phyloP scores from a whole-genome alignment of 2,797 vertebrate genomes.

The Enteromius fasciolatus region DNA sequence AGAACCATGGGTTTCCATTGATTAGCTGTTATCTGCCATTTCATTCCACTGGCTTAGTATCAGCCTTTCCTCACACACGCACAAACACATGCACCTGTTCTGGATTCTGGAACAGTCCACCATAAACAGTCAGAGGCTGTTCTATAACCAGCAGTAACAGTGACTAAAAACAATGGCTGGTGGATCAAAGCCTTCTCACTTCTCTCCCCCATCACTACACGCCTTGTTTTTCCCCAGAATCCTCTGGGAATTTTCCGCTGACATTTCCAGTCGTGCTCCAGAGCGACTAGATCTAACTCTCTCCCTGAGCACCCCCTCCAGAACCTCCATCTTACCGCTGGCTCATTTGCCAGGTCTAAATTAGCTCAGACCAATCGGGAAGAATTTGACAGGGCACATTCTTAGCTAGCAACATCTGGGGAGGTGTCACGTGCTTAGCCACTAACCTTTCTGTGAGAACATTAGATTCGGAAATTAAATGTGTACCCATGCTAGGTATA shows the following conservation, averaged over 20 bases:
- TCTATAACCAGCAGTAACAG: conserved; percentile 33
- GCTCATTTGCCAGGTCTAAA: conserved; percentile 48
- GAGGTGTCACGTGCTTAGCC: conserved; percentile 45
- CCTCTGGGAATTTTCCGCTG: conserved; percentile 56
- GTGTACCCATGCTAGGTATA: conserved; percentile 19
- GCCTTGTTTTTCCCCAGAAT: conserved; percentile 45
- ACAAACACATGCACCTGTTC: conserved; percentile 44
- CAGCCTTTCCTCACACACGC: conserved; percentile 35
- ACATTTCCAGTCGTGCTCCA: conserved; percentile 57
- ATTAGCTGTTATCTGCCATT: conserved; percentile 59
- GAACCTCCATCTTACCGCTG: conserved; percentile 31
- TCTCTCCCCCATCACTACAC: conserved; percentile 45
- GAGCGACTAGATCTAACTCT: conserved; percentile 55
- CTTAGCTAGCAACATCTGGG: conserved; percentile 41
- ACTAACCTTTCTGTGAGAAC: conserved; percentile 52
- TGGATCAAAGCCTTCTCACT: conserved; percentile 53
- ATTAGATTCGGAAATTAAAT: conserved; percentile 47
- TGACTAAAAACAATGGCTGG: conserved; percentile 57
- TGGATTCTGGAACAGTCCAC: conserved; percentile 7
- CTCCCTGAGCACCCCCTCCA: conserved; percentile 42
- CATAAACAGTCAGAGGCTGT: conserved; percentile 17
- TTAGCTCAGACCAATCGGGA: conserved; percentile 53
- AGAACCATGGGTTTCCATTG: conserved; percentile 49
- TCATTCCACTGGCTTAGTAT: conserved; percentile 53
- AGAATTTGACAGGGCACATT: conserved; percentile 45